A percentile compares a stretch with the other conserved stretches of the same genome.
These are phyloP conservation scores for Vulpes vulpes DNA, from an alignment of 2,113 vertebrate genomes.

Conservation along the genomic window DNA sequence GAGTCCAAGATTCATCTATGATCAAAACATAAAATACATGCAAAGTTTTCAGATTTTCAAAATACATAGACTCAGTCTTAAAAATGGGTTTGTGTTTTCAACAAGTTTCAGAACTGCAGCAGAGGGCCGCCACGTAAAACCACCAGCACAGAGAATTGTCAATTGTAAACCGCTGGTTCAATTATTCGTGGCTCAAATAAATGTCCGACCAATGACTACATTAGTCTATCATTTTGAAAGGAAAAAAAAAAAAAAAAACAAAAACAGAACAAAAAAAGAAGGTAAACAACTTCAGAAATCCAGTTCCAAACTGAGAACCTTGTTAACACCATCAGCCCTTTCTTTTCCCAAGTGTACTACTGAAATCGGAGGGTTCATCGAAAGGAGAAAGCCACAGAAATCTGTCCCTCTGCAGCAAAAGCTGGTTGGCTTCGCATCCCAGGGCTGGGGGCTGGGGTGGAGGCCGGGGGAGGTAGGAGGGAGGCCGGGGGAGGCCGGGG, in stretches of 20 bases:
- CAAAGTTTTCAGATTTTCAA: slow-evolving; percentile 74
- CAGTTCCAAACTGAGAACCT: slow-evolving; percentile 73
- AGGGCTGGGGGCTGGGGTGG: not conserved
- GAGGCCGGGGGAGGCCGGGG: not conserved
- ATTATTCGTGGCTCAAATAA: slow-evolving; percentile 78
- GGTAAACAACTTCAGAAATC: slow-evolving; percentile 82
- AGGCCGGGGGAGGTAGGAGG: not conserved
- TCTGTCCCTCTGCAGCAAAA: not conserved
- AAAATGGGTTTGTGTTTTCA: slow-evolving; percentile 83
- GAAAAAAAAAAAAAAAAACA: not conserved
- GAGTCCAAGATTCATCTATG: slow-evolving; percentile 84
- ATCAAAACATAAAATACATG: slow-evolving; percentile 86
- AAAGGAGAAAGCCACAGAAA: not conserved
- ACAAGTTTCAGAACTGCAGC: slow-evolving; percentile 85
- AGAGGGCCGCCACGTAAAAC: slow-evolving; percentile 84
- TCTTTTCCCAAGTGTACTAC: slow-evolving; percentile 49
- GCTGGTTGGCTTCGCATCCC: not conserved
- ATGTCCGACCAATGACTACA: slow-evolving; percentile 73
- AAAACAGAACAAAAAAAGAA: slow-evolving; percentile 4
- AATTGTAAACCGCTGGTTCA: slow-evolving; percentile 88
- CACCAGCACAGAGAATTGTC: slow-evolving; percentile 86
- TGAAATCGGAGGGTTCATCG: slow-evolving; percentile 73
- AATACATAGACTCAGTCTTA: slow-evolving; percentile 85
- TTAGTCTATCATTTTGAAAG: not conserved
- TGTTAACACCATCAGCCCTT: slow-evolving; percentile 67